phyloP scores from a whole-genome alignment of 2,113 vertebrate species.

The Motacilla alba region DNA sequence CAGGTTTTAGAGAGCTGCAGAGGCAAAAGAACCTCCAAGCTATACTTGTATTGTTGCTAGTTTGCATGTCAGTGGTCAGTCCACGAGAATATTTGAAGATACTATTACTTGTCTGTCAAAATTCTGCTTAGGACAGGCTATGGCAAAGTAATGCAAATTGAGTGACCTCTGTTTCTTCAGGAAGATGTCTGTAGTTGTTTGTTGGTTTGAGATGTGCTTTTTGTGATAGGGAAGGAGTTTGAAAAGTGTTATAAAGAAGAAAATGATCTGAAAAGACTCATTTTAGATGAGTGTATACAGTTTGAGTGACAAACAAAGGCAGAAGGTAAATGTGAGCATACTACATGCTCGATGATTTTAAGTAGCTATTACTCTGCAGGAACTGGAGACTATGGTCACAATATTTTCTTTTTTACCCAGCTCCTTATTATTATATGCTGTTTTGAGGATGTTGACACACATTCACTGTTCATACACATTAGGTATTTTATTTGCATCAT shows the following conservation, averaged over 20 bases:
- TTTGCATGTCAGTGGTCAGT: background rate
- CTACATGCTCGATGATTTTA: background rate
- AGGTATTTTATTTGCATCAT: background rate
- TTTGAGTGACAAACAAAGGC: background rate
- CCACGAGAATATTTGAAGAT: background rate
- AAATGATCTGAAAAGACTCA: background rate
- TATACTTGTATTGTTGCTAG: background rate
- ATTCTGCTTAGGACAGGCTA: background rate
- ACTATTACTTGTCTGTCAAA: background rate
- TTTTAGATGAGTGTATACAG: background rate
- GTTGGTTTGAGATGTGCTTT: background rate
- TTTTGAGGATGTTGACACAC: background rate
- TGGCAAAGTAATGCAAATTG: background rate
- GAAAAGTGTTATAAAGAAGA: background rate
- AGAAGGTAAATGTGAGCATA: background rate
- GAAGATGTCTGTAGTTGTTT: background rate
- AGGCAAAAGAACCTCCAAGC: background rate
- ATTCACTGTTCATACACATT: background rate
- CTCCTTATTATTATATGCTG: background rate
- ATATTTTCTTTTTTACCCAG: background rate
- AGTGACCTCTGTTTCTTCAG: background rate
- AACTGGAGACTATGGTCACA: background rate
- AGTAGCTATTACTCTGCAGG: background rate
- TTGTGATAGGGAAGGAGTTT: background rate
- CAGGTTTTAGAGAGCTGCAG: background rate